phyloP scores from a whole-genome alignment of 2,797 vertebrate species.

The Helostoma temminkii region DNA sequence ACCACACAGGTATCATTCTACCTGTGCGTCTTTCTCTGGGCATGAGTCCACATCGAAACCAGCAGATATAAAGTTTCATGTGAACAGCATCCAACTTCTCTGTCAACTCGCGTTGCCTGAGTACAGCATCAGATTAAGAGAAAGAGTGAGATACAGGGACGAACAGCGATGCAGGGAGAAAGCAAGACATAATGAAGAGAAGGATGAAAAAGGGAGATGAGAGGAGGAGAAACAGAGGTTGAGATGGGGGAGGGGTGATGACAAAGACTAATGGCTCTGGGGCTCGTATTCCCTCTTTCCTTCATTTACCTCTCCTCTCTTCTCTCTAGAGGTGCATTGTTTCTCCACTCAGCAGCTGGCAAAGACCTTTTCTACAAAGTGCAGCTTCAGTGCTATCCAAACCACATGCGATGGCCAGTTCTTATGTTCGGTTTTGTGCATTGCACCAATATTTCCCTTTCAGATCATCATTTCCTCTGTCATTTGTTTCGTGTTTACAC shows the following conservation, averaged over 20 bases:
- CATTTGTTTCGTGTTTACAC: constrained; percentile 1
- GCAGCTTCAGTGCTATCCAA: constrained; percentile 48
- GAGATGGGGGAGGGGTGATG: constrained; percentile 57
- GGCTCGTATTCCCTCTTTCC: constrained; percentile 59
- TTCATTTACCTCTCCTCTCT: constrained; percentile 35
- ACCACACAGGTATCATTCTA: not conserved
- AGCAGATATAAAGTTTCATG: constrained; percentile 35
- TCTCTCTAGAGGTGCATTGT: constrained; percentile 65
- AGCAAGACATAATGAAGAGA: constrained; percentile 1
- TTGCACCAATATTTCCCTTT: constrained; percentile 49
- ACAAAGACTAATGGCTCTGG: constrained; percentile 74
- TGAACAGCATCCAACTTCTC: constrained; percentile 35
- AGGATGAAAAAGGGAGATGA: constrained; percentile 30
- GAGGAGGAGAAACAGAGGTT: constrained; percentile 32
- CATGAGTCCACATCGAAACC: not conserved
- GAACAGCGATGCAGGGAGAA: not conserved
- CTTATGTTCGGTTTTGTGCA: constrained; percentile 44
- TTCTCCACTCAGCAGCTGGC: constrained; percentile 63
- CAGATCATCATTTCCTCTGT: not conserved
- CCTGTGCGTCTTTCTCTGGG: not conserved
- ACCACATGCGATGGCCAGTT: constrained; percentile 44
- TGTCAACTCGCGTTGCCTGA: constrained; percentile 48
- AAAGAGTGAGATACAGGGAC: constrained; percentile 1
- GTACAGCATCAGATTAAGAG: constrained; percentile 48
- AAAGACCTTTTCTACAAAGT: constrained; percentile 55